Evolutionary conservation across 1,140 invertebrate species (phyloP), one percentile per base, ranked within the genome.

Genomic region (Aradophagus sp.): DNA sequence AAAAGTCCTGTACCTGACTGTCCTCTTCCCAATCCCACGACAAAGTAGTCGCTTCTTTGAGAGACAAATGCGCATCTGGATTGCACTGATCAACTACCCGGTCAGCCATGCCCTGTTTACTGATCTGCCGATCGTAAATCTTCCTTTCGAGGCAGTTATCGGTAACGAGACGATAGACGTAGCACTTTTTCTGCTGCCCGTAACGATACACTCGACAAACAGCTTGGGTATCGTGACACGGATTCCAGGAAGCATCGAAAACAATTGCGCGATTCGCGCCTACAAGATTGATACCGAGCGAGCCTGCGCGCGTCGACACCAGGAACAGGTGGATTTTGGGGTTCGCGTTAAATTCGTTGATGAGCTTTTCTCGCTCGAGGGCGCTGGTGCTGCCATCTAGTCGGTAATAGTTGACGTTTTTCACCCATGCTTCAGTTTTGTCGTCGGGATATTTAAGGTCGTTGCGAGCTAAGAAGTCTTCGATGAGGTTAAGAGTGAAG

Each of bases 231-330:
- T 99, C 97, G 81, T 99, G 97, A 79, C 97, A 99, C n/a, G 98
- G 98, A 87, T 99, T 99, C 97, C 97, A 99, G 2, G 95, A 98
- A 26, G 97, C 97, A 87, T 99, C 98, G 77, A 99, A 94, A 19
- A 99, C 96, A 14, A 99, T 93, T 0, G 99, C 97, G 38, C 98
- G 87, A 87, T 98, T 99, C 0, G 98, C 98, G 14, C 97, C 97
- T 34, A 96, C 94, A 13, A 99, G 89, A 88, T 99, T 99, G 38
- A 99, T 98, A 3, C 98, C 98, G 10, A 99, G 86, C 14, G 96
- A 98, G 10, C 97, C 97, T 44, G 97, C 98, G 78, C 96, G 90
- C 0, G 97, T 99, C 1, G 96, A 99, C n/a, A 99, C 95, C 31
- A 99, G 87, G 83, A 99, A 99, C 19, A 99, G 83, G 81, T 93